Conservation (phyloP, 2,113 vertebrate species). For the Spea multiplicata region DNA sequence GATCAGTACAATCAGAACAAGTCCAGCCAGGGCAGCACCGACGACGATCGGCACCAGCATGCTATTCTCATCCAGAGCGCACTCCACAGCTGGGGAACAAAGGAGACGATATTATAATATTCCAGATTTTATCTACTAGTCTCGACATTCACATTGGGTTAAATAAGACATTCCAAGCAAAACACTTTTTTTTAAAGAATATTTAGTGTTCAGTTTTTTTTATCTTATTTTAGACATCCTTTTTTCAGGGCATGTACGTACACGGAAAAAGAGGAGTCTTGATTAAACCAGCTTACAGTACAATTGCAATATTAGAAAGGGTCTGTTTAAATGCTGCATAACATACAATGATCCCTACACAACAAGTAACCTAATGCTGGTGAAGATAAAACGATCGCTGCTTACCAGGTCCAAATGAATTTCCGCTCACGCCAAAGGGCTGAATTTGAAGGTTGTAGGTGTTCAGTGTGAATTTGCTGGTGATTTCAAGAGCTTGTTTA, state of each 20-base stretch:
- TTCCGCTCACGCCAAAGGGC: constrained; percentile 75
- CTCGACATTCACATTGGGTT: too few species aligned
- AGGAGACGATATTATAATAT: constrained; percentile 7
- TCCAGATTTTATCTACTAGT: background rate
- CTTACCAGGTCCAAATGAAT: constrained; percentile 86
- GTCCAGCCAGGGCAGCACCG: constrained; percentile 87
- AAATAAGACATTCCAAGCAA: too few species aligned
- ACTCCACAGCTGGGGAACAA: constrained; percentile 79
- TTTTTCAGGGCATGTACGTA: too few species aligned
- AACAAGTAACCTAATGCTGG: too few species aligned
- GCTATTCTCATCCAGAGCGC: constrained; percentile 83
- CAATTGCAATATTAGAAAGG: too few species aligned
- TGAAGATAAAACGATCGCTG: background rate
- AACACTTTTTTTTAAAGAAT: too few species aligned
- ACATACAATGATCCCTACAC: too few species aligned
- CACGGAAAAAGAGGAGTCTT: too few species aligned
- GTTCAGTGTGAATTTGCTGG: constrained; percentile 66
- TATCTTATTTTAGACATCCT: too few species aligned
- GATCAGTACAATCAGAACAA: constrained; percentile 89
- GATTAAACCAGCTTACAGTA: too few species aligned
- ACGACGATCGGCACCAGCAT: constrained; percentile 97
- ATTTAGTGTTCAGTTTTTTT: too few species aligned
- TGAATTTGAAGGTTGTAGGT: constrained; percentile 83
- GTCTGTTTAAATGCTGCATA: too few species aligned
- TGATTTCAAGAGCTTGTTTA: constrained; percentile 74